Conservation (phyloP, 2,888 invertebrate genomes). For the Gryllus longicercus region DNA sequence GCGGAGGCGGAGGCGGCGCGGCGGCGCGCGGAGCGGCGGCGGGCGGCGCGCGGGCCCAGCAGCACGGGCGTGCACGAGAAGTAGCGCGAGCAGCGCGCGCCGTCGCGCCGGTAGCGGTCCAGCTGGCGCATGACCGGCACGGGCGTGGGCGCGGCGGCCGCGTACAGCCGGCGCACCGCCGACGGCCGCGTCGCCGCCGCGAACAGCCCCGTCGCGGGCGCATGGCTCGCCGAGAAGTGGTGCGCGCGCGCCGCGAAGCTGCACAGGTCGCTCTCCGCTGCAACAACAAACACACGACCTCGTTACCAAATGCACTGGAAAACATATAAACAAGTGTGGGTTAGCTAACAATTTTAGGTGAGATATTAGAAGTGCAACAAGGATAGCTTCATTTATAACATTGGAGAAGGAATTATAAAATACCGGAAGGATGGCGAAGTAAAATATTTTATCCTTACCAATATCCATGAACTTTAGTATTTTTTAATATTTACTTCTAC, state of each 20-base stretch:
- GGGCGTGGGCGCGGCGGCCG: constrained; percentile 65
- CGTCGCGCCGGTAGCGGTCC: constrained; percentile 64
- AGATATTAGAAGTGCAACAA: too few relatives aligned
- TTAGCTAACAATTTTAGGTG: too few relatives aligned
- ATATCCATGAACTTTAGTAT: too few relatives aligned
- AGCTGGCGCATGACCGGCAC: constrained; percentile 62
- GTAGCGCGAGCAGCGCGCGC: constrained; percentile 62
- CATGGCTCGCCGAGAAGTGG: constrained; percentile 70
- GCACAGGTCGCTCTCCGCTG: constrained; percentile 90
- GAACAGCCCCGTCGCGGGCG: constrained; percentile 70
- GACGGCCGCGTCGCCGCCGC: constrained; percentile 68
- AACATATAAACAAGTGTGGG: too few relatives aligned
- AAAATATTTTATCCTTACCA: too few relatives aligned
- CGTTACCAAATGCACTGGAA: too few relatives aligned
- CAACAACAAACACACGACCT: constrained; percentile 47
- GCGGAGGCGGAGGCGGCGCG: constrained; percentile 11
- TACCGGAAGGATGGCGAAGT: too few relatives aligned
- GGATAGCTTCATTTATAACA: too few relatives aligned
- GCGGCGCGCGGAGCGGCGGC: constrained; percentile 20
- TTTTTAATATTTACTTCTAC: too few relatives aligned
- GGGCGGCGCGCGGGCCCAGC: constrained; percentile 57
- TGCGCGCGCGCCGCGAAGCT: constrained; percentile 76
- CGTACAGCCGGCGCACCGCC: constrained; percentile 73
- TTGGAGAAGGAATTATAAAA: too few relatives aligned
- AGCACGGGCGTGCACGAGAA: constrained; percentile 80